Conservation (phyloP, 2,113 vertebrate genomes). For the Toxotes jaculatrix region DNA sequence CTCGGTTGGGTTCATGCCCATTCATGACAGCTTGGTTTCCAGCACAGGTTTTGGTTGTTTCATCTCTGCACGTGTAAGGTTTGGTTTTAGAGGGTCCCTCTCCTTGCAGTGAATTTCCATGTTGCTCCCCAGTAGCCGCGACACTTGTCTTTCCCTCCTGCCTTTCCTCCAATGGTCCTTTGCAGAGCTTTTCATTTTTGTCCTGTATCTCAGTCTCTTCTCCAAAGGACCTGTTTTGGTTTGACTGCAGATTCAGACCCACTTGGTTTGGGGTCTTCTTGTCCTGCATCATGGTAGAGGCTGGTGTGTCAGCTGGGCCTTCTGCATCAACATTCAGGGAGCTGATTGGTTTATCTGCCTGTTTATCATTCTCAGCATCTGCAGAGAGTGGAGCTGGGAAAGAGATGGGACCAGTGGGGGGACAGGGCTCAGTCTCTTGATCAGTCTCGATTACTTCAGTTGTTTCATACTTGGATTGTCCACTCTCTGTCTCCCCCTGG, state of each 20-base stretch:
- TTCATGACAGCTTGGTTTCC: background rate
- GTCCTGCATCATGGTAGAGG: background rate
- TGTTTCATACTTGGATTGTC: slow-evolving; percentile 1
- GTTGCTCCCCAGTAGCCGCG: background rate
- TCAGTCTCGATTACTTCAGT: background rate
- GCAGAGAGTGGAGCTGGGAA: background rate
- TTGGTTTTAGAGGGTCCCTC: background rate
- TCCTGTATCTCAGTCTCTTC: background rate
- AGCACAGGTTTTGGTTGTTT: background rate
- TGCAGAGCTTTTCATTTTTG: background rate
- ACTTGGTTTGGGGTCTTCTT: background rate
- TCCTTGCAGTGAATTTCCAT: background rate
- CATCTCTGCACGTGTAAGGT: slow-evolving; percentile 1
- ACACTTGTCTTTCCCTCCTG: background rate
- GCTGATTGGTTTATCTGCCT: background rate
- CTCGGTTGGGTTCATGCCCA: background rate
- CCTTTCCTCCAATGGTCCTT: background rate
- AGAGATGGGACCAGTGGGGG: background rate
- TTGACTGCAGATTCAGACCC: background rate
- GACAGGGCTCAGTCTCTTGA: background rate
- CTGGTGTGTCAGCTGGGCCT: background rate
- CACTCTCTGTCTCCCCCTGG: slow-evolving; percentile 63
- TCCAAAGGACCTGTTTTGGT: background rate
- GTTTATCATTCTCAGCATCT: background rate
- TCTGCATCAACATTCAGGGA: background rate